Percentiles rank a stretch among this genome's conserved stretches.
phyloP scores from a whole-genome alignment of 2,888 invertebrate genomes.

The Dryobotodes eremita region DNA sequence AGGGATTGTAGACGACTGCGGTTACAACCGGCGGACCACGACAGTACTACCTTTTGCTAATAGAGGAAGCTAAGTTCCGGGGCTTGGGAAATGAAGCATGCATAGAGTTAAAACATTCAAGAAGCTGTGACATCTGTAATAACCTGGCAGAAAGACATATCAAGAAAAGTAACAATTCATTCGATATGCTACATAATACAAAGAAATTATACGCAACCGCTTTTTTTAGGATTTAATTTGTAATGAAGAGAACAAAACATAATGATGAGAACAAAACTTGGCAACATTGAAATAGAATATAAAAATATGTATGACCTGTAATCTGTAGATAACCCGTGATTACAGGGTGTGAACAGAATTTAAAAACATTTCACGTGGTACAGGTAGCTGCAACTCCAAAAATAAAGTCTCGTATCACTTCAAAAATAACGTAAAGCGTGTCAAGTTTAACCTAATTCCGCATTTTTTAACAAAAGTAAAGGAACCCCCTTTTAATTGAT shows the following conservation, averaged over 20 bases:
- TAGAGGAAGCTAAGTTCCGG: constrained; percentile 63
- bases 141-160: not conserved
- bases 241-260: not conserved
- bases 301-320: not conserved
- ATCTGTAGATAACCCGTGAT: not conserved
- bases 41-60: constrained; percentile 64
- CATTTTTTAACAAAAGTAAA: constrained; percentile 48
- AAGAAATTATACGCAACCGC: not conserved
- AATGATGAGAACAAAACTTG: not conserved
- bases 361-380: not conserved
- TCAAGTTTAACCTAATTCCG: constrained; percentile 46
- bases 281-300: not conserved
- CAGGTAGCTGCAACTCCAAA: not conserved
- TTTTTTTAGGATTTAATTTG: not conserved
- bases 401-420: constrained; percentile 10
- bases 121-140: not conserved
- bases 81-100: constrained; percentile 61
- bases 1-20: constrained; percentile 75
- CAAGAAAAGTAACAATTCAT: not conserved
- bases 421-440: constrained; percentile 21
- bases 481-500: constrained; percentile 60
- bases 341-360: constrained; percentile 12
- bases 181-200: not conserved
- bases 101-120: constrained; percentile 16
- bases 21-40: constrained; percentile 67